Evolutionary conservation across 2,113 vertebrate genomes (phyloP).

Genomic region (Buteo buteo): DNA sequence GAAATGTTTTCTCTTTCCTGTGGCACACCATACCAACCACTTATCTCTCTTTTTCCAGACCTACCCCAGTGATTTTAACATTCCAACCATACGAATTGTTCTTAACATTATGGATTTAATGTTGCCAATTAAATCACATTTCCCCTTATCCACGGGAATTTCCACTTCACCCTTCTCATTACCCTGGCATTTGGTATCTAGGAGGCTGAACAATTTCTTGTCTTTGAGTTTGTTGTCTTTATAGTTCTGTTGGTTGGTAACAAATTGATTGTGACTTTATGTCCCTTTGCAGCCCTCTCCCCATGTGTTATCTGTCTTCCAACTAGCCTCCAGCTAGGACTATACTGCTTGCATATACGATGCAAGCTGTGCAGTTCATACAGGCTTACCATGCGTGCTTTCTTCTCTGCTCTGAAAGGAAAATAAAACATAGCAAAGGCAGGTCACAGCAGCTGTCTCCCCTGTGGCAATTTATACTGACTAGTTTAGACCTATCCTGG

Average conservation of each 20-base stretch:
- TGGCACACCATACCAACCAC: not conserved
- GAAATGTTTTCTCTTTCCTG: not conserved
- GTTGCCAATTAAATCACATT: not conserved
- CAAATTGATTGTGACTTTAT: not conserved
- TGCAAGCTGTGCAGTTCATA: not conserved
- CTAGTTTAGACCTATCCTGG: not conserved
- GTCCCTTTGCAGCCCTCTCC: not conserved
- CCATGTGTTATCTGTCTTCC: not conserved
- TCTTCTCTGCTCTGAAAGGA: not conserved
- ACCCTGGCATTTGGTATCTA: not conserved
- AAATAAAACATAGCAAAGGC: not conserved
- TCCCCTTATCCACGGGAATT: not conserved
- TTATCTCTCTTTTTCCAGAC: not conserved
- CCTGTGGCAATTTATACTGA: not conserved
- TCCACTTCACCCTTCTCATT: not conserved
- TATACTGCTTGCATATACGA: not conserved
- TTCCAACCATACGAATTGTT: not conserved
- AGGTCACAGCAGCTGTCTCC: not conserved
- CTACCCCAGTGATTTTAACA: not conserved
- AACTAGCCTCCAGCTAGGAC: not conserved
- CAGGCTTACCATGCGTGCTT: rapidly evolving
- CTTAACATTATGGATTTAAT: not conserved
- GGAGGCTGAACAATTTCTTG: not conserved
- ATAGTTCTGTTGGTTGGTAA: not conserved
- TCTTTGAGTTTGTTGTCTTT: not conserved